Percentiles rank a stretch among this genome's conserved stretches.
Conservation (phyloP, 2,888 invertebrate species). For the Cyclophora albipunctata region DNA sequence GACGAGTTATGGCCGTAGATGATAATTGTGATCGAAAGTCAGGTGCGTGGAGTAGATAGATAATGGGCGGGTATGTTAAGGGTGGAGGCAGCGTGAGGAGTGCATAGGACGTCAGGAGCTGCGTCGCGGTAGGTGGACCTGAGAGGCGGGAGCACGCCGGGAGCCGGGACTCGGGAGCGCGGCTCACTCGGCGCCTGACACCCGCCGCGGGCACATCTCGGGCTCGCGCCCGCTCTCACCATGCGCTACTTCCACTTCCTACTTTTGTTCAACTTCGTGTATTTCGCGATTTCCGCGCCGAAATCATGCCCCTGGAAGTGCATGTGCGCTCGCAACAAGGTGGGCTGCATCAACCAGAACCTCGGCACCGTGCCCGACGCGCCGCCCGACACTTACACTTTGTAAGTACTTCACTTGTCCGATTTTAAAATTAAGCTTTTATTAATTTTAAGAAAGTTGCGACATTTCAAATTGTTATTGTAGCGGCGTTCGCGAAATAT, state of each 20-base stretch:
- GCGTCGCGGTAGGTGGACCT: no score
- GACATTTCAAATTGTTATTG: no score
- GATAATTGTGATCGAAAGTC: no score
- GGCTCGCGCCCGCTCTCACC: neutral
- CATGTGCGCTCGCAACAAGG: slow-evolving; percentile 42
- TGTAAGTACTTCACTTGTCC: slow-evolving; percentile 41
- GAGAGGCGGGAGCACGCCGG: neutral
- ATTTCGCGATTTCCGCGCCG: slow-evolving; percentile 18
- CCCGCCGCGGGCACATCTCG: neutral
- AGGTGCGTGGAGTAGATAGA: no score
- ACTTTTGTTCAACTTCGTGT: slow-evolving; percentile 32
- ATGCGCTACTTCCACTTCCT: slow-evolving; percentile 30
- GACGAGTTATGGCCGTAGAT: no score
- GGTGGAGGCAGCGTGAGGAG: no score
- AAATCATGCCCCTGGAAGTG: slow-evolving; percentile 49
- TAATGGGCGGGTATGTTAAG: no score
- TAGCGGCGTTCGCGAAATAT: slow-evolving; percentile 26
- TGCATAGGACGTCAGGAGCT: no score
- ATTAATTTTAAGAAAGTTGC: no score
- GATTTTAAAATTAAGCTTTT: no score
- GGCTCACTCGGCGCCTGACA: neutral
- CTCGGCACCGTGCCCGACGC: slow-evolving; percentile 43
- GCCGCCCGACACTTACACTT: slow-evolving; percentile 44
- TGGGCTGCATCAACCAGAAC: slow-evolving; percentile 48
- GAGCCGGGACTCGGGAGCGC: neutral